These are phyloP conservation scores for Cyanistes caeruleus DNA, from an alignment of 2,113 vertebrate species.

Conservation along the genomic window DNA sequence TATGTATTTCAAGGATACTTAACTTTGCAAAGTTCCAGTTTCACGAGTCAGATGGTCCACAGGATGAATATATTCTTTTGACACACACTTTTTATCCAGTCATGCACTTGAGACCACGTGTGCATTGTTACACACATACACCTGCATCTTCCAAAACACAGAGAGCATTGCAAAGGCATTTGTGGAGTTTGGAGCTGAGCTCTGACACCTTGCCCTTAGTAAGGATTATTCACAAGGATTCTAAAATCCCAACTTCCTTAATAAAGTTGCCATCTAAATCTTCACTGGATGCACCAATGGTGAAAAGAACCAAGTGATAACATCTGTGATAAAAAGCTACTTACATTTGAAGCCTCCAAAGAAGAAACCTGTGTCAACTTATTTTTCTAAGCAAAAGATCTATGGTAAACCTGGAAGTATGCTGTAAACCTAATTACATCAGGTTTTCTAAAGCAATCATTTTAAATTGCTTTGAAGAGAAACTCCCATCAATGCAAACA, in stretches of 20 bases:
- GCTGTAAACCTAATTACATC: neutral
- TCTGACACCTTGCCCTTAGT: neutral
- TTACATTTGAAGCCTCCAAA: neutral
- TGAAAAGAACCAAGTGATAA: neutral
- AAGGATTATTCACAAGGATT: neutral
- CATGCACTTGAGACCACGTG: accelerated
- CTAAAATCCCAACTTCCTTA: neutral
- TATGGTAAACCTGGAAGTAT: neutral
- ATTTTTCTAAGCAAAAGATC: neutral
- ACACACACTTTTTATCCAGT: neutral
- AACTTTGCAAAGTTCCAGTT: neutral
- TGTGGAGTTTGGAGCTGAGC: neutral
- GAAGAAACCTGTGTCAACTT: neutral
- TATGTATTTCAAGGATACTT: neutral
- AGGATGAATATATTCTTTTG: neutral
- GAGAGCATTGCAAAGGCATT: neutral
- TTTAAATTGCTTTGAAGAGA: neutral
- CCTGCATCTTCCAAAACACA: neutral
- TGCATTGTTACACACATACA: neutral
- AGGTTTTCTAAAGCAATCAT: neutral
- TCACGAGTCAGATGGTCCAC: neutral
- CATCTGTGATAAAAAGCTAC: neutral
- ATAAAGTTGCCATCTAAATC: neutral
- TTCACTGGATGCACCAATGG: neutral
- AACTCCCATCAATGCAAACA: neutral